Evolutionary conservation across 1,140 invertebrate species (phyloP).

Genomic region (Sinella curviseta): DNA sequence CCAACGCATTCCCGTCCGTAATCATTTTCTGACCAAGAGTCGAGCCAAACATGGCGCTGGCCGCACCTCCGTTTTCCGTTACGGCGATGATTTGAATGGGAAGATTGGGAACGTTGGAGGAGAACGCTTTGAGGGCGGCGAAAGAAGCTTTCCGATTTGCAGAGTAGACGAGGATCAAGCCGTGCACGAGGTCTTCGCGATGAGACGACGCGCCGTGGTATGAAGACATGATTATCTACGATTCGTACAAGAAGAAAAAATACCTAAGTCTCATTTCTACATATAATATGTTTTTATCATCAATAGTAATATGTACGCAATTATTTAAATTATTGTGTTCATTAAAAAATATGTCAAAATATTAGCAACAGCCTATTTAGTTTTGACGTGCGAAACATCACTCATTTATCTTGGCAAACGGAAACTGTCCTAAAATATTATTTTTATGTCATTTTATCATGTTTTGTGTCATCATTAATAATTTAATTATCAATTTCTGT

Average conservation of each 20-base stretch:
- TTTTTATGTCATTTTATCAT: too few species aligned
- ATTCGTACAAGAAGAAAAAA: slow-evolving; percentile 37
- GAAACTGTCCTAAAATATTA: too few species aligned
- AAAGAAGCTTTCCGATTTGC: slow-evolving; percentile 92
- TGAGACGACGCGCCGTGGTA: slow-evolving; percentile 92
- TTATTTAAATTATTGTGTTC: too few species aligned
- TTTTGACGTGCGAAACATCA: too few species aligned
- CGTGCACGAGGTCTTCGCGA: slow-evolving; percentile 89
- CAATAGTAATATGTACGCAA: neutral
- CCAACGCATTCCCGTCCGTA: slow-evolving; percentile 81
- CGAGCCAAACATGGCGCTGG: slow-evolving; percentile 84
- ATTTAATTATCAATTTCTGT: too few species aligned
- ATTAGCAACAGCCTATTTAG: too few species aligned
- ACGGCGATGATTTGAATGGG: slow-evolving; percentile 94
- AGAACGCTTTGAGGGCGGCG: slow-evolving; percentile 89
- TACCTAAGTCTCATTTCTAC: too few species aligned
- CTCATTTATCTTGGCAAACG: too few species aligned
- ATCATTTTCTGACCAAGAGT: slow-evolving; percentile 86
- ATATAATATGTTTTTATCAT: neutral
- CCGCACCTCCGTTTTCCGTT: slow-evolving; percentile 76
- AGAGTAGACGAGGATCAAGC: slow-evolving; percentile 93
- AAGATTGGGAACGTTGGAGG: slow-evolving; percentile 88
- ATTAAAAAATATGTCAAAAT: too few species aligned
- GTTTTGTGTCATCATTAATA: too few species aligned
- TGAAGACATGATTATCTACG: slow-evolving; percentile 88